Conservation (phyloP, 1,140 invertebrate species). For the Nasonia giraulti region DNA sequence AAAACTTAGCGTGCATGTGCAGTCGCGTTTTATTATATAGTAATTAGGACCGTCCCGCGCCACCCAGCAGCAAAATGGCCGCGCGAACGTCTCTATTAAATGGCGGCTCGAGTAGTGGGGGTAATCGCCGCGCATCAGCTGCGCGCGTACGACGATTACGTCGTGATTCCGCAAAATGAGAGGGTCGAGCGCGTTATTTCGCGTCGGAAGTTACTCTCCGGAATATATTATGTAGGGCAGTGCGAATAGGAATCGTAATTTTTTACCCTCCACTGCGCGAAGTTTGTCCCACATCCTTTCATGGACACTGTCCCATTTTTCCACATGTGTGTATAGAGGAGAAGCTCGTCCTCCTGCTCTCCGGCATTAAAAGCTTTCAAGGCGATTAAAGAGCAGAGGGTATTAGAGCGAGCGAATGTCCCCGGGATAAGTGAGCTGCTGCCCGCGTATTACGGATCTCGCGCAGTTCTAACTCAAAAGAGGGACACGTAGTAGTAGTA, state of each 20-base stretch:
- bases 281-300: not conserved
- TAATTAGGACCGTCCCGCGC: conserved; percentile 48
- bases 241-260: not conserved
- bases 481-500: too few species aligned
- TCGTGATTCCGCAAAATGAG: not conserved
- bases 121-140: conserved; percentile 1
- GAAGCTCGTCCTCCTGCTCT: not conserved
- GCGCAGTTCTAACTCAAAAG: too few species aligned
- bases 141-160: not conserved
- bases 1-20: conserved; percentile 34
- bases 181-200: not conserved
- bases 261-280: not conserved
- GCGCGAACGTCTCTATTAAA: conserved; percentile 54
- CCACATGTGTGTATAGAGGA: not conserved
- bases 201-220: too few species aligned
- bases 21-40: conserved; percentile 50
- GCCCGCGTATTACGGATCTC: not conserved
- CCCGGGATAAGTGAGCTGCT: conserved; percentile 19
- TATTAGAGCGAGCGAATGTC: not conserved
- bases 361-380: conserved; percentile 47
- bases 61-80: conserved; percentile 47
- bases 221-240: not conserved
- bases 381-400: conserved; percentile 22
- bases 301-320: not conserved
- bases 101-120: conserved; percentile 36